phyloP scores from a whole-genome alignment of 2,113 vertebrate genomes.

The Myiagra hebetior region DNA sequence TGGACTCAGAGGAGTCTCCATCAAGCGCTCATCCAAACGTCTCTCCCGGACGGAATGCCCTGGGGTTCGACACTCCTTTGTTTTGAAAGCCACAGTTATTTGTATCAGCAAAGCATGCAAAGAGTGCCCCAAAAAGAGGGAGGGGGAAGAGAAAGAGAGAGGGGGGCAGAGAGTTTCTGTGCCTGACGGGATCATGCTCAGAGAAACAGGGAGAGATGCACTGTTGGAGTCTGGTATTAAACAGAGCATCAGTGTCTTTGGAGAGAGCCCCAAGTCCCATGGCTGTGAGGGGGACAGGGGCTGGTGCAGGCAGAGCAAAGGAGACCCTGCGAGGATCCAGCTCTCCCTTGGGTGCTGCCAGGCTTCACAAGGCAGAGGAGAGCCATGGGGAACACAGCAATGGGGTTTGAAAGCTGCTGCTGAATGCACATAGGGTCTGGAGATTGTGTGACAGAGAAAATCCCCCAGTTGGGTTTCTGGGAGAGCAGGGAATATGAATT shows the following conservation, averaged over 20 bases:
- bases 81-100: slow-evolving; percentile 68
- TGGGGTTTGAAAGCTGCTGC: background rate
- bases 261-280: background rate
- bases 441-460: slow-evolving; percentile 57
- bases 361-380: background rate
- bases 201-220: background rate
- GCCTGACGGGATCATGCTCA: background rate
- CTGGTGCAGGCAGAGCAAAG: background rate
- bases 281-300: background rate
- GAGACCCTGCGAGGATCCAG: background rate
- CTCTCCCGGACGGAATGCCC: slow-evolving; percentile 54
- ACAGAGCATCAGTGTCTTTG: background rate
- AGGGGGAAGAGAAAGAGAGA: background rate
- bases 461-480: slow-evolving; percentile 28
- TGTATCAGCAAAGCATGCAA: slow-evolving; percentile 39
- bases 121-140: background rate
- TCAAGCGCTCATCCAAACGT: slow-evolving; percentile 65
- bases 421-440: background rate
- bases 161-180: background rate
- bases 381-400: background rate
- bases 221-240: background rate
- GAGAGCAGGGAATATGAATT: slow-evolving; percentile 53
- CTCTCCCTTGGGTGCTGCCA: background rate
- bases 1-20: slow-evolving; percentile 59
- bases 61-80: slow-evolving; percentile 56